phyloP scores from a whole-genome alignment of 2,888 invertebrate species.

The Erannis defoliaria region DNA sequence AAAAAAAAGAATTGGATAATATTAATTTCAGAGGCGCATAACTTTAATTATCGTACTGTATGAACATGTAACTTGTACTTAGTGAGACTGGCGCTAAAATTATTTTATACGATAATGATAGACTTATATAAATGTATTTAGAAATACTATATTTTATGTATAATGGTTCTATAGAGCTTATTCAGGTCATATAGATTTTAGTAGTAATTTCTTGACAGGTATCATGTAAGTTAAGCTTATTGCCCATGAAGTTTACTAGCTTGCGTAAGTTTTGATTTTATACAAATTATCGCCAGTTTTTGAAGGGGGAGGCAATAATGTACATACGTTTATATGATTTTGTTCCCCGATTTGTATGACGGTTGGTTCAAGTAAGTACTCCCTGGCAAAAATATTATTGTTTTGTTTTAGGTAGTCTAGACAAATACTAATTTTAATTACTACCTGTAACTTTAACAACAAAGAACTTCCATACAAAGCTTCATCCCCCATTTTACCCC shows the following conservation, averaged over 20 bases:
- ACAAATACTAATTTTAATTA: too few relatives aligned
- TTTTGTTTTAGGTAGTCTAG: too few relatives aligned
- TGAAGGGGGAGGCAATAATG: too few relatives aligned
- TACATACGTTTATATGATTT: too few relatives aligned
- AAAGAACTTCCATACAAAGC: too few relatives aligned
- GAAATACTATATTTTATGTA: background rate
- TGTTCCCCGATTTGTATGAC: background rate
- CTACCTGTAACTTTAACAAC: too few relatives aligned
- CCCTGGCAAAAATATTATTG: too few relatives aligned
- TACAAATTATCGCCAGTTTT: background rate
- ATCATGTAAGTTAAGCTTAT: background rate
- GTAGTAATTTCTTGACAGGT: background rate
- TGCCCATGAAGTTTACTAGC: background rate
- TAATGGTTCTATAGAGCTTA: slow-evolving; percentile 2
- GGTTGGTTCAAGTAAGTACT: too few relatives aligned
- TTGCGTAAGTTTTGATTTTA: background rate
- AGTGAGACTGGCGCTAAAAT: slow-evolving; percentile 13
- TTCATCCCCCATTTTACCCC: too few relatives aligned
- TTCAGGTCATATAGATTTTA: background rate
- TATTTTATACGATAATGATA: background rate
- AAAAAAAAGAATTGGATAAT: too few relatives aligned
- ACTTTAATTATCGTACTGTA: too few relatives aligned
- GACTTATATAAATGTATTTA: background rate
- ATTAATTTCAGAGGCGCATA: too few relatives aligned
- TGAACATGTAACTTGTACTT: slow-evolving; percentile 1